Percentiles rank a stretch among this genome's conserved stretches.
Evolutionary conservation across 2,113 vertebrate species (phyloP).

Genomic region (Osmerus eperlanus): DNA sequence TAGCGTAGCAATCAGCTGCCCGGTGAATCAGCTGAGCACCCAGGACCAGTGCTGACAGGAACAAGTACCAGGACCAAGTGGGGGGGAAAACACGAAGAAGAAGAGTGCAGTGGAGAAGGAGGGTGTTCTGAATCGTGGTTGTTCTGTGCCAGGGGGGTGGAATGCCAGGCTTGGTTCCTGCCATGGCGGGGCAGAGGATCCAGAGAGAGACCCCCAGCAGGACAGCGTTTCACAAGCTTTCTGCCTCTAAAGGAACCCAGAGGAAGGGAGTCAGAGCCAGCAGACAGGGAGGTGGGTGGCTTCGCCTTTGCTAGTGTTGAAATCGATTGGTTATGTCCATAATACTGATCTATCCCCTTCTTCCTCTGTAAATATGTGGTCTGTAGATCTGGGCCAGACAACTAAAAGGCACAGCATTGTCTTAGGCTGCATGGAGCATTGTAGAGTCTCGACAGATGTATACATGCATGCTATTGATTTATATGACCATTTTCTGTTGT

Average conservation of each 20-base stretch:
- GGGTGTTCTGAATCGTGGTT: not conserved
- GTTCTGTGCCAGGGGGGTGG: conserved; percentile 39
- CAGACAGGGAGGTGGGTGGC: conserved; percentile 42
- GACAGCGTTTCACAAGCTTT: conserved; percentile 15
- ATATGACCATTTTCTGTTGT: no score
- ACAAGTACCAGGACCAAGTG: conserved; percentile 23
- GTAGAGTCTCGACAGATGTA: no score
- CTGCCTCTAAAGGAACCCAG: conserved; percentile 40
- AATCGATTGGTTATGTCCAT: no score
- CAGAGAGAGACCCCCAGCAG: conserved; percentile 50
- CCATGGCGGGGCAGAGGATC: conserved; percentile 66
- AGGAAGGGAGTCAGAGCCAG: conserved; percentile 28
- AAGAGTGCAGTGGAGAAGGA: conserved; percentile 37
- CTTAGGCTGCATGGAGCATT: no score
- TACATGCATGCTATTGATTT: no score
- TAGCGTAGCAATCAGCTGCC: conserved; percentile 22
- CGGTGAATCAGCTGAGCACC: conserved; percentile 14
- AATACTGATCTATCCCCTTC: no score
- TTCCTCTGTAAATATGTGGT: no score
- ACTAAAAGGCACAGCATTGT: no score
- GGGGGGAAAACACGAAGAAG: conserved; percentile 50
- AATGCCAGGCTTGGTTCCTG: conserved; percentile 52
- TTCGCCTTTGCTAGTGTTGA: not conserved
- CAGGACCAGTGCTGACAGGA: conserved; percentile 48
- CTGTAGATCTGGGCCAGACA: no score